Evolutionary conservation across 2,797 vertebrate species (phyloP).

Genomic region (Notolepis coatsorum): DNA sequence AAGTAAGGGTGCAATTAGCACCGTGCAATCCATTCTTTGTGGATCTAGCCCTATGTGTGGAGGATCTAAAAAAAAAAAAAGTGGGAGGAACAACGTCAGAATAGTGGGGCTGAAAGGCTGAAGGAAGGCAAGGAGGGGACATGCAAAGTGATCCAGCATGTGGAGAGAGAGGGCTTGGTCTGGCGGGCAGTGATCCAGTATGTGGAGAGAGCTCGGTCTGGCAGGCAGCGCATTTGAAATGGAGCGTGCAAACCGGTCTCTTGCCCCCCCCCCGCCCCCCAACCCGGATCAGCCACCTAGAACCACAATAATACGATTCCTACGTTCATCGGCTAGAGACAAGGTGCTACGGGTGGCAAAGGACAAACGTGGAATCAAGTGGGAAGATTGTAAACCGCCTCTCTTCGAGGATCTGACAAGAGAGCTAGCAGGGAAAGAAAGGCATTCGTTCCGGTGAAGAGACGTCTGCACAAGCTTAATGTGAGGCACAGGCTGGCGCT

Average conservation of each 20-base stretch:
- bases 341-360: slow-evolving; percentile 11
- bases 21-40: no score
- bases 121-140: not conserved
- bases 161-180: no score
- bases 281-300: not conserved
- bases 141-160: not conserved
- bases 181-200: not conserved
- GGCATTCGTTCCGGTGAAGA: not conserved
- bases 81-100: not conserved
- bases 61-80: not conserved
- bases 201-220: not conserved
- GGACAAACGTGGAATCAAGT: slow-evolving; percentile 7
- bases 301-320: not conserved
- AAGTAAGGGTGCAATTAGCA: no score
- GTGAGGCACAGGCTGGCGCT: not conserved
- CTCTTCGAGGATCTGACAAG: slow-evolving; percentile 10
- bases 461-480: not conserved
- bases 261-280: not conserved
- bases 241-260: not conserved
- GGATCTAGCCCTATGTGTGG: no score
- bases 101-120: not conserved
- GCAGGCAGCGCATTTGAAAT: not conserved
- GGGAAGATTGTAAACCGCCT: slow-evolving; percentile 2
- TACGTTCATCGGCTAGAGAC: not conserved
- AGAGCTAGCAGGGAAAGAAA: not conserved